These are phyloP conservation scores for Rana temporaria DNA, from an alignment of 2,113 vertebrate genomes.

Conservation along the genomic window DNA sequence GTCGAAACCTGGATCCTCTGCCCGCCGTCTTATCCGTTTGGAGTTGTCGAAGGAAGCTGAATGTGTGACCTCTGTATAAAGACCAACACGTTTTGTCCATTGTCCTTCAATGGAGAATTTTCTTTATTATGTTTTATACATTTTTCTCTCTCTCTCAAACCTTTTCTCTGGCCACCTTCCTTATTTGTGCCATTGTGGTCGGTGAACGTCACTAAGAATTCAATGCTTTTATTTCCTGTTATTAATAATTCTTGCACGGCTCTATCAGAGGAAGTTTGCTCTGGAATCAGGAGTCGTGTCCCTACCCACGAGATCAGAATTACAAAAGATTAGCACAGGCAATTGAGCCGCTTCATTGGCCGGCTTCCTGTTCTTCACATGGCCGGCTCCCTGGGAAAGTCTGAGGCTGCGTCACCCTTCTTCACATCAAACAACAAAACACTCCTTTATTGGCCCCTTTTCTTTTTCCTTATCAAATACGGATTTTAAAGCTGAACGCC, in stretches of 20 bases:
- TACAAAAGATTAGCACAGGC: background rate
- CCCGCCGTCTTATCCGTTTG: no score
- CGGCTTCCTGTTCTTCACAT: background rate
- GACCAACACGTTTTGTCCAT: no score
- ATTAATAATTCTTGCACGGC: background rate
- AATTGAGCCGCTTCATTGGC: background rate
- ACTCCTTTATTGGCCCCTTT: no score
- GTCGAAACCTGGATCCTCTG: no score
- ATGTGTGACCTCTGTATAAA: no score
- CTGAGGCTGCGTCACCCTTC: conserved; percentile 6
- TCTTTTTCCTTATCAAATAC: no score
- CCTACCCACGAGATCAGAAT: conserved; percentile 14
- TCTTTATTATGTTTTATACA: background rate
- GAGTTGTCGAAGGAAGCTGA: no score
- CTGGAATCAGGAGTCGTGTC: background rate
- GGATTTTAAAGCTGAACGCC: no score
- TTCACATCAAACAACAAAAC: background rate
- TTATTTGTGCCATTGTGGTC: background rate
- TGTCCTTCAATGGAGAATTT: no score
- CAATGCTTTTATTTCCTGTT: conserved; percentile 43
- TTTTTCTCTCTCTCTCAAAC: background rate
- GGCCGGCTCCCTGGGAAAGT: conserved; percentile 20
- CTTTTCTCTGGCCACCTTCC: background rate
- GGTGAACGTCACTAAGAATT: background rate
- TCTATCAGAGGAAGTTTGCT: conserved; percentile 48